Evolutionary conservation across 1,140 invertebrate species (phyloP), one percentile per base, ranked within the genome.

Genomic region (Drosophila rhopaloa): DNA sequence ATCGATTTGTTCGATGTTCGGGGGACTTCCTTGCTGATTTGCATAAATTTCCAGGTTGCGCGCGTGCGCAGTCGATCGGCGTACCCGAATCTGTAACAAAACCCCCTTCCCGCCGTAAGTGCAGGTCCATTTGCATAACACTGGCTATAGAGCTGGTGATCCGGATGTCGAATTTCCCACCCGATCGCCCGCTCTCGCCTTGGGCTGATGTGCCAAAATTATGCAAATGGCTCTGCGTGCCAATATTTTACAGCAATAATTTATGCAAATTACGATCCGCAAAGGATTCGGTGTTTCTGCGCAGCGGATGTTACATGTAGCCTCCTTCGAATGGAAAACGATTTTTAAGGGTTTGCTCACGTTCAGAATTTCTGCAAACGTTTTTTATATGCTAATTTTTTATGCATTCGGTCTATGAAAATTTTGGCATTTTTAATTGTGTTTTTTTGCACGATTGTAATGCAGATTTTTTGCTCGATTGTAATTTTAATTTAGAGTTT

Each of bases 101-200:
- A 66, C 47, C 58, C 72, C 61, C 65, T 76, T 68, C 75, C 66
- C 41, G 41, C 5, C 44, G 32, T 9, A 46, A 50, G 70, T 75
- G 63, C 89, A 91, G 89, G 84, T 90, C 83, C 47, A 91, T 91
- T 91, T 77, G 90, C 90, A 91, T 91, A 91, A 91, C 90, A 91
- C 90, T 84, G 65, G 54, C 82, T 80, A 50, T 35, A 54, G 55
- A 40, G 47, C 65, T 54, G 65, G 60, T 43, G 60, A 67, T 63
- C 67, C 79, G 62, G 62, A 76, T 65, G 50, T 51, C 47, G 72
- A 27, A n/a, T 11, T 53, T 53, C 50, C 50, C 10, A 40, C 54
- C 54, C 29, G 29, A 60, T 66, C 61, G 19, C 76, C 54, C 75
- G 66, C 61, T 73, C 61, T 63, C 10, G 41, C 50, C 50, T 16